phyloP scores from a whole-genome alignment of 2,888 invertebrate species.

The Acronicta leporina region DNA sequence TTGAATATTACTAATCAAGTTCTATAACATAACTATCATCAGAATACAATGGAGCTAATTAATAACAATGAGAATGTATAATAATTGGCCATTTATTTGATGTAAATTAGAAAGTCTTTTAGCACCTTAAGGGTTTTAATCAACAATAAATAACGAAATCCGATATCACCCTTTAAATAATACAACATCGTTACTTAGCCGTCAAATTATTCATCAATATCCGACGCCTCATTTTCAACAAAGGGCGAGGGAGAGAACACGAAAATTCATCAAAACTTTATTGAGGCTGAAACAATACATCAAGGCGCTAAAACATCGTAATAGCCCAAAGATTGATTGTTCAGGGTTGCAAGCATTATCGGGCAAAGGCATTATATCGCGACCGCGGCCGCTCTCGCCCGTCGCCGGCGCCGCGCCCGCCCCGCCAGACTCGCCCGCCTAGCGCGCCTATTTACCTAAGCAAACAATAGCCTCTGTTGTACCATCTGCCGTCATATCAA shows the following conservation, averaged over 20 bases:
- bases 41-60: neutral
- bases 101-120: slow-evolving; percentile 30
- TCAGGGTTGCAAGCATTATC: slow-evolving; percentile 79
- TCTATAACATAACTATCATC: too few relatives aligned
- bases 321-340: slow-evolving; percentile 87
- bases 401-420: slow-evolving; percentile 43
- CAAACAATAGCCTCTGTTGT: slow-evolving; percentile 69
- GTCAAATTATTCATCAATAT: slow-evolving; percentile 87
- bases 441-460: slow-evolving; percentile 62
- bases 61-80: neutral
- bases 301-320: slow-evolving; percentile 87
- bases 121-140: slow-evolving; percentile 40
- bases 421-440: slow-evolving; percentile 25
- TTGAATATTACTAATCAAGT: too few relatives aligned
- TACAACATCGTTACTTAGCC: slow-evolving; percentile 74
- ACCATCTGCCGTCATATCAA: slow-evolving; percentile 64
- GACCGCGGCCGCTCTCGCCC: slow-evolving; percentile 56
- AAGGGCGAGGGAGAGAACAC: slow-evolving; percentile 78
- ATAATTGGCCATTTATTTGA: neutral
- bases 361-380: slow-evolving; percentile 71
- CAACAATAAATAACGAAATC: slow-evolving; percentile 57
- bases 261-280: slow-evolving; percentile 89
- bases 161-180: slow-evolving; percentile 73
- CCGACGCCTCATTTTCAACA: slow-evolving; percentile 81
- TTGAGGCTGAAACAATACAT: slow-evolving; percentile 88